Conservation (phyloP, 1,140 invertebrate genomes). For the Tetraneura akinire region DNA sequence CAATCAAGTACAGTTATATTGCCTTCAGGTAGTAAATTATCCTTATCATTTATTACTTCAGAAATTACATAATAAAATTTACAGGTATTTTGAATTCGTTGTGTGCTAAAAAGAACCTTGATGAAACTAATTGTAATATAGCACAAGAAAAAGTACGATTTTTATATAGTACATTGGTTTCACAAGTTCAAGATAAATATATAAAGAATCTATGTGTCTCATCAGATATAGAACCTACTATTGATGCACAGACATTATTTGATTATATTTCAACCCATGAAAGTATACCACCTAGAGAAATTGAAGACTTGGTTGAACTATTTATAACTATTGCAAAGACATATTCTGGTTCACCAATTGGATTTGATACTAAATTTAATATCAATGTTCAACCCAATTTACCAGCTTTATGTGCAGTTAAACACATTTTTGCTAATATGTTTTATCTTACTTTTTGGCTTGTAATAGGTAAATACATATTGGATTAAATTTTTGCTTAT, state of each 20-base stretch:
- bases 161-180: slow-evolving; percentile 27
- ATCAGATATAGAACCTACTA: slow-evolving; percentile 22
- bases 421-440: slow-evolving; percentile 43
- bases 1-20: slow-evolving; percentile 40
- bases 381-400: slow-evolving; percentile 33
- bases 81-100: slow-evolving; percentile 30
- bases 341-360: slow-evolving; percentile 28
- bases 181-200: slow-evolving; percentile 36
- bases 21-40: slow-evolving; percentile 34
- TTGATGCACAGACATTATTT: slow-evolving; percentile 37
- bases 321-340: slow-evolving; percentile 45
- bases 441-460: slow-evolving; percentile 44
- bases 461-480: slow-evolving; percentile 30
- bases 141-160: slow-evolving; percentile 23
- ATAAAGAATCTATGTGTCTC: slow-evolving; percentile 36
- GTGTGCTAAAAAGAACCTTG: slow-evolving; percentile 30
- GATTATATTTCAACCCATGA: slow-evolving; percentile 41
- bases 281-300: slow-evolving; percentile 18
- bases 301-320: slow-evolving; percentile 43
- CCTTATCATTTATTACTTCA: not conserved
- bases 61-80: not conserved
- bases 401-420: slow-evolving; percentile 20
- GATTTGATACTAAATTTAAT: slow-evolving; percentile 39
- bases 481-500: not conserved
- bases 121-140: slow-evolving; percentile 16